Evolutionary conservation across 1,140 invertebrate species (phyloP).

Genomic region (Tribolium castaneum): DNA sequence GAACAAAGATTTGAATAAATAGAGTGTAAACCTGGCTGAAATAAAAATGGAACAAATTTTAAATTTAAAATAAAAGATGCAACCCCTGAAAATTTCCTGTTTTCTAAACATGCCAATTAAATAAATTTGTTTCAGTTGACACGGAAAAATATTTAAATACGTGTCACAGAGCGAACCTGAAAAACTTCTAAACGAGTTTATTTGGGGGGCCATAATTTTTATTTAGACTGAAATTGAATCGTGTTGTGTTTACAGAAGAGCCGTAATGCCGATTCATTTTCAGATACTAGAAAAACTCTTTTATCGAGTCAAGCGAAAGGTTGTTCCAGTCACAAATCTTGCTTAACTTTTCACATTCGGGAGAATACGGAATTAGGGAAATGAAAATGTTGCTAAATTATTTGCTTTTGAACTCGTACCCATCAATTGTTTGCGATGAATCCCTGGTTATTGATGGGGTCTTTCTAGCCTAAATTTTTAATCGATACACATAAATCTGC

Average conservation of each 20-base stretch:
- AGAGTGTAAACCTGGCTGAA: too few species aligned
- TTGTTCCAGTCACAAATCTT: not conserved
- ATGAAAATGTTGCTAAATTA: too few species aligned
- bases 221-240: slow-evolving; percentile 1
- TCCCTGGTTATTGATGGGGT: not conserved
- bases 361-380: not conserved
- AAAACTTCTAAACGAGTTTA: not conserved
- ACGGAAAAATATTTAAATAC: not conserved
- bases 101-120: not conserved
- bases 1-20: not conserved
- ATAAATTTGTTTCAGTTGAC: not conserved
- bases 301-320: not conserved
- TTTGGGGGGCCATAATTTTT: slow-evolving; percentile 15
- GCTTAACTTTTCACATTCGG: not conserved
- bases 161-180: not conserved
- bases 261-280: slow-evolving; percentile 23
- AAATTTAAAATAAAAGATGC: not conserved
- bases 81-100: not conserved
- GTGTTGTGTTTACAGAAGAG: slow-evolving; percentile 12
- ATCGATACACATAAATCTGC: slow-evolving; percentile 39
- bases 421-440: not conserved
- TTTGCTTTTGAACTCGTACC: too few species aligned
- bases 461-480: slow-evolving; percentile 24
- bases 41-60: too few species aligned
- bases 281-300: not conserved